These are phyloP conservation scores for Geotrypetes seraphini DNA, from an alignment of 2,797 vertebrate species.

Conservation along the genomic window DNA sequence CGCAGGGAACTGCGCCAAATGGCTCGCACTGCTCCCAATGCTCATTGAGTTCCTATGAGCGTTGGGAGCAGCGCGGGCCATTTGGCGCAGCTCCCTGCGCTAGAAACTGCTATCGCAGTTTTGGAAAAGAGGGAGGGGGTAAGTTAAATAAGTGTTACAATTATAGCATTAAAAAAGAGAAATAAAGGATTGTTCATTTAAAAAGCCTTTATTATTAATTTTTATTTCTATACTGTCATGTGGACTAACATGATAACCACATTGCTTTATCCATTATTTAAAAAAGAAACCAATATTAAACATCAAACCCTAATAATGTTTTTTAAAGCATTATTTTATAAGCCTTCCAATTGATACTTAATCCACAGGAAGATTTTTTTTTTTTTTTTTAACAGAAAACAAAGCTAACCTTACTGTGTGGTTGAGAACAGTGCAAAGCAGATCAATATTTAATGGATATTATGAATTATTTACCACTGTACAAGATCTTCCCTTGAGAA, in stretches of 20 bases:
- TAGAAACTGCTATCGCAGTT: too few relatives aligned
- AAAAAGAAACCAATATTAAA: slow-evolving; percentile 1
- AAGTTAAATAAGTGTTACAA: slow-evolving; percentile 3
- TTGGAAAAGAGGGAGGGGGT: too few relatives aligned
- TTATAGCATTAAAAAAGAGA: background rate
- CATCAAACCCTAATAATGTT: slow-evolving; percentile 6
- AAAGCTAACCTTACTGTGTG: slow-evolving; percentile 45
- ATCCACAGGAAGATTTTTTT: slow-evolving; percentile 9
- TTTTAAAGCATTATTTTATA: slow-evolving; percentile 35
- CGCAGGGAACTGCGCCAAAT: too few relatives aligned
- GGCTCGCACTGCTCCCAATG: too few relatives aligned
- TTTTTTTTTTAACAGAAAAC: slow-evolving; percentile 31
- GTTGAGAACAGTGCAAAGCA: slow-evolving; percentile 49
- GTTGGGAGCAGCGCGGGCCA: too few relatives aligned
- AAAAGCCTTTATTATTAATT: too few relatives aligned
- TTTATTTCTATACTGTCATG: too few relatives aligned
- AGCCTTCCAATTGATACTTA: slow-evolving; percentile 10
- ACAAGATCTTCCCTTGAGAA: slow-evolving; percentile 37
- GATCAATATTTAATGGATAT: slow-evolving; percentile 61
- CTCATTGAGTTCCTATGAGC: too few relatives aligned
- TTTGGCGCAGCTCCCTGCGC: too few relatives aligned
- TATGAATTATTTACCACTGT: slow-evolving; percentile 58
- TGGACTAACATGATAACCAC: too few relatives aligned
- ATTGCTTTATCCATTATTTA: too few relatives aligned
- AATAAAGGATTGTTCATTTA: too few relatives aligned